Percentiles rank a stretch among this genome's conserved stretches.
Conservation (phyloP, 2,113 vertebrate genomes). For the Elaphurus davidianus region DNA sequence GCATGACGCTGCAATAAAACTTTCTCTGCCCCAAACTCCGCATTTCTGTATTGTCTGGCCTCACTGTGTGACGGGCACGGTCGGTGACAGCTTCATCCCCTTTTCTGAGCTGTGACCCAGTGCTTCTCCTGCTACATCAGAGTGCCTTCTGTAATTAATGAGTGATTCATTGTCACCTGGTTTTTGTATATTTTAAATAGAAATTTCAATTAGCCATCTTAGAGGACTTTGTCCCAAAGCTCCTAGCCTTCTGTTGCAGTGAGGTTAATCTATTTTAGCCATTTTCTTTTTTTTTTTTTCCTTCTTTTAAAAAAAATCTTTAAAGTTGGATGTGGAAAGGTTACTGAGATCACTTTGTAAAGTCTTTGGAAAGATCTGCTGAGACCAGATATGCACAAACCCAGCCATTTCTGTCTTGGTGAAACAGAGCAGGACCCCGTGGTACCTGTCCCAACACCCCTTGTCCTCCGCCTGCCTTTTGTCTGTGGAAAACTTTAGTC, state of each 20-base stretch:
- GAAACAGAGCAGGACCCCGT: not conserved
- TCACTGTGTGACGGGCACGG: not conserved
- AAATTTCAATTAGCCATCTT: not conserved
- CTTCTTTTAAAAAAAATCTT: not conserved
- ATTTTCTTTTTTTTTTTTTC: not conserved
- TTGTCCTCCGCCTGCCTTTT: not conserved
- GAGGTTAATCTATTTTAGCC: not conserved
- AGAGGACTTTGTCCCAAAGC: not conserved
- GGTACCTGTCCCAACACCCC: not conserved
- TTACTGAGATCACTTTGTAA: not conserved
- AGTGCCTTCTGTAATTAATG: not conserved
- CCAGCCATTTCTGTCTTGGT: not conserved
- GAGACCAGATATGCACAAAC: not conserved
- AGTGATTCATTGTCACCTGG: not conserved
- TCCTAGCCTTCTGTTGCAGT: not conserved
- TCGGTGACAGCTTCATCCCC: no score
- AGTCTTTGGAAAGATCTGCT: not conserved
- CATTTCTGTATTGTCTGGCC: not conserved
- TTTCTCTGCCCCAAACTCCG: not conserved
- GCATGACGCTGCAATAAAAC: not conserved
- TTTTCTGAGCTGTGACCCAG: not conserved
- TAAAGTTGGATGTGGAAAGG: not conserved
- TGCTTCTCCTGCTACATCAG: not conserved
- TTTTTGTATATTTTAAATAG: not conserved
- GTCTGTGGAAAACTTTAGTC: not conserved